Evolutionary conservation across 2,888 invertebrate species (phyloP).

Genomic region (Aradus depressus): DNA sequence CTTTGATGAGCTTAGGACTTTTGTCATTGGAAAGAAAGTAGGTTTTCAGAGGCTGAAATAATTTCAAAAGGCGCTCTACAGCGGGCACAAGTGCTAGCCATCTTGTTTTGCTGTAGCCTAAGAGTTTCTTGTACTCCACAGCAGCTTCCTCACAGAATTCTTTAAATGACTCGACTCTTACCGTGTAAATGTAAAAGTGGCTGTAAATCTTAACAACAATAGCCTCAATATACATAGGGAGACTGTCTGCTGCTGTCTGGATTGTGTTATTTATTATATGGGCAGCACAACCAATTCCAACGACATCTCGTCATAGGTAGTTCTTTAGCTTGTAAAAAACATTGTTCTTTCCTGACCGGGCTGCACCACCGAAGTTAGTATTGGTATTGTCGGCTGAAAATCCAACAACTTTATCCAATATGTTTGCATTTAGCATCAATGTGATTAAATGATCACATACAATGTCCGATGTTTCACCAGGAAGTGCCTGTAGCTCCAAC

Average conservation of each 20-base stretch:
- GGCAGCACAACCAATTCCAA: slow-evolving; percentile 33
- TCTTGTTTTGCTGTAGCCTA: slow-evolving; percentile 31
- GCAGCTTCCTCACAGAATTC: slow-evolving; percentile 33
- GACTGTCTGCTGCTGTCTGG: slow-evolving; percentile 32
- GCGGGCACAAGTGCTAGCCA: slow-evolving; percentile 32
- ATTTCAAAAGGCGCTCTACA: slow-evolving; percentile 32
- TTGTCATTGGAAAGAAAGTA: slow-evolving; percentile 32
- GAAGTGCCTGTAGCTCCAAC: slow-evolving; percentile 11
- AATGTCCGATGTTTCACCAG: slow-evolving; percentile 14
- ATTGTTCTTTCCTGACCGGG: slow-evolving; percentile 25
- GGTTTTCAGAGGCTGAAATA: slow-evolving; percentile 30
- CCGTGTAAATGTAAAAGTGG: slow-evolving; percentile 35
- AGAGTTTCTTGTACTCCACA: slow-evolving; percentile 29
- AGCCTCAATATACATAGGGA: slow-evolving; percentile 34
- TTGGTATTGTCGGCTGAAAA: slow-evolving; percentile 22
- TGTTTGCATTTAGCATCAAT: not conserved
- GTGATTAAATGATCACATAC: slow-evolving; percentile 1
- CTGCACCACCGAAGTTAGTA: slow-evolving; percentile 22
- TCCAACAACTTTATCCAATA: slow-evolving; percentile 10
- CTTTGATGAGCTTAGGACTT: slow-evolving; percentile 31
- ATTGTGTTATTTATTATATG: slow-evolving; percentile 35
- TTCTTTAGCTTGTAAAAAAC: slow-evolving; percentile 28
- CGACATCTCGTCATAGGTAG: slow-evolving; percentile 19
- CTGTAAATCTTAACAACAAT: slow-evolving; percentile 34
- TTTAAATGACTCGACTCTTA: slow-evolving; percentile 33